Percentiles rank a stretch among this genome's conserved stretches.
These are phyloP conservation scores for Hedychridium roseum DNA, from an alignment of 2,888 invertebrate species.

Conservation along the genomic window DNA sequence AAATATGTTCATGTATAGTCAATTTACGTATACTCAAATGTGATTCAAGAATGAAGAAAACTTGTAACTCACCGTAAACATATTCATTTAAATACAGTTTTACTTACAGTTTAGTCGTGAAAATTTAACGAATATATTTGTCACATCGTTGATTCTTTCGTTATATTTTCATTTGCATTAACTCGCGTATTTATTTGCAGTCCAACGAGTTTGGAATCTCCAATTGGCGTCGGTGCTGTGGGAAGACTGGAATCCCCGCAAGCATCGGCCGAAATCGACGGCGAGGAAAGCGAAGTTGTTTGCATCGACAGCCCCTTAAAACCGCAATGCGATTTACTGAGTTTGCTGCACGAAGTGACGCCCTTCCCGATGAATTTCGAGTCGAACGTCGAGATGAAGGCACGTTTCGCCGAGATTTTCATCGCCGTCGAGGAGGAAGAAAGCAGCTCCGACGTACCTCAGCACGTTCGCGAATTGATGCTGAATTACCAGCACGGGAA, in stretches of 20 bases:
- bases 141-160: too few species aligned
- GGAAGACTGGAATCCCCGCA: slow-evolving; percentile 68
- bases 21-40: too few species aligned
- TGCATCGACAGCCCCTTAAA: slow-evolving; percentile 79
- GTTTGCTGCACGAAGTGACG: slow-evolving; percentile 74
- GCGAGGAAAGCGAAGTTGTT: slow-evolving; percentile 80
- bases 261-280: slow-evolving; percentile 84
- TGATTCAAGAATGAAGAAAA: too few species aligned
- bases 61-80: too few species aligned
- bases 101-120: too few species aligned
- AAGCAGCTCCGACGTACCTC: slow-evolving; percentile 60
- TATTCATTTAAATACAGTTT: too few species aligned
- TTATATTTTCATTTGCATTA: neutral
- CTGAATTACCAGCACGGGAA: slow-evolving; percentile 68
- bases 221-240: slow-evolving; percentile 66
- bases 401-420: slow-evolving; percentile 67
- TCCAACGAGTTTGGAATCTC: slow-evolving; percentile 58
- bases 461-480: slow-evolving; percentile 71
- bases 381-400: slow-evolving; percentile 51
- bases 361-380: slow-evolving; percentile 64
- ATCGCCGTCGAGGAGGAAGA: slow-evolving; percentile 72
- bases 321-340: slow-evolving; percentile 75
- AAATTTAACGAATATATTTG: too few species aligned
- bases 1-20: too few species aligned
- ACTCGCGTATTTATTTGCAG: slow-evolving; percentile 32